Conservation (phyloP, 2,113 vertebrate genomes). For the Phodopus roborovskii region DNA sequence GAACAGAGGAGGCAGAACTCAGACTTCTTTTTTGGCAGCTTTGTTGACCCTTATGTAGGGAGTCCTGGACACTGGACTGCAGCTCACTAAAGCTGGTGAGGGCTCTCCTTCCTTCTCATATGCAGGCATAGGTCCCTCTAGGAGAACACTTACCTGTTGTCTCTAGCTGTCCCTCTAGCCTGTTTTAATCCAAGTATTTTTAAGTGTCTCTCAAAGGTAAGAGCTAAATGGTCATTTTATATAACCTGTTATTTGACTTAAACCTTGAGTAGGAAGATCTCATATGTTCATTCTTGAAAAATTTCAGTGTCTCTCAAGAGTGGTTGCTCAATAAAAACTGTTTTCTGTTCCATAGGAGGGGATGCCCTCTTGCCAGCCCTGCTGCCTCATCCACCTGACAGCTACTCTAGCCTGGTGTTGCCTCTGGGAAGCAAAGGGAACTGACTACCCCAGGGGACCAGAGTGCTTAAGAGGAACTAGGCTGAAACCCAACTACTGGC, state of each 20-base stretch:
- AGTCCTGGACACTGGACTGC: background rate
- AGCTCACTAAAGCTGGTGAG: background rate
- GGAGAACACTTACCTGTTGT: background rate
- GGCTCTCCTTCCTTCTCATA: background rate
- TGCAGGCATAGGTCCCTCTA: background rate
- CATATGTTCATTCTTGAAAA: conserved; percentile 20
- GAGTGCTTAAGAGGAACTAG: background rate
- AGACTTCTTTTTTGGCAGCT: background rate
- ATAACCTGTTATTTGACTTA: conserved; percentile 17
- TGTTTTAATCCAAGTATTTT: background rate
- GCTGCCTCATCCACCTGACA: background rate
- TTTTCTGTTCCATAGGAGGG: background rate
- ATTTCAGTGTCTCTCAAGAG: background rate
- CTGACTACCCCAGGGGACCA: background rate
- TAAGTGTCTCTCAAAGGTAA: background rate
- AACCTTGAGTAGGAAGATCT: background rate
- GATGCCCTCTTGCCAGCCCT: background rate
- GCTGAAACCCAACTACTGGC: background rate
- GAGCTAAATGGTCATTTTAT: background rate
- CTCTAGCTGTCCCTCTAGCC: background rate
- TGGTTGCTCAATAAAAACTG: background rate
- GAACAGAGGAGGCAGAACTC: background rate
- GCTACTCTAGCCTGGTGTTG: background rate
- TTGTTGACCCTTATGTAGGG: background rate
- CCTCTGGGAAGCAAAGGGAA: conserved; percentile 15